Conservation (phyloP, 2,888 invertebrate genomes). For the Nephrotoma guestfalica region DNA sequence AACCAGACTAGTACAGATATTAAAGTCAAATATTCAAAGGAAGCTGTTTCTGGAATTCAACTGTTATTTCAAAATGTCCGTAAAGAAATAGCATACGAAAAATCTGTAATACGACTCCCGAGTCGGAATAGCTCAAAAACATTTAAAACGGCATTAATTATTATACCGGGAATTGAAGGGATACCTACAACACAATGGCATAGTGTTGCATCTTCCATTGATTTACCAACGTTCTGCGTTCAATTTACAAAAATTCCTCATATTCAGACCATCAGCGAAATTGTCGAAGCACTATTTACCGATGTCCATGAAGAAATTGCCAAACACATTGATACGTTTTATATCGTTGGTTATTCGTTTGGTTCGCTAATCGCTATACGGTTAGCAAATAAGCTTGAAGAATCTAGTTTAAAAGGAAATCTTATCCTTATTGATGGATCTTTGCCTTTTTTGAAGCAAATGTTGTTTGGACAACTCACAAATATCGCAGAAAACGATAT, state of each 20-base stretch:
- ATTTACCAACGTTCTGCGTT: constrained; percentile 20
- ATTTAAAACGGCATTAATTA: constrained; percentile 27
- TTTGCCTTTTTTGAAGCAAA: constrained; percentile 48
- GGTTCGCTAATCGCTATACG: constrained; percentile 67
- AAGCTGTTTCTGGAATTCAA: constrained; percentile 35
- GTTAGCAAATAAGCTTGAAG: constrained; percentile 55
- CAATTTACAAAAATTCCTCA: constrained; percentile 23
- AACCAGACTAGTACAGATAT: constrained; percentile 15
- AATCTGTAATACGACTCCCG: constrained; percentile 40
- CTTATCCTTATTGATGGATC: constrained; percentile 70
- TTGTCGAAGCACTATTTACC: constrained; percentile 2
- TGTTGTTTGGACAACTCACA: constrained; percentile 22
- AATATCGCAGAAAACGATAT: constrained; percentile 18
- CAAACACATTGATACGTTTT: constrained; percentile 45
- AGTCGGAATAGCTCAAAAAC: constrained; percentile 19
- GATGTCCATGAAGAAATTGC: constrained; percentile 29
- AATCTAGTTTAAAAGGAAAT: constrained; percentile 44
- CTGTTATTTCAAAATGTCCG: constrained; percentile 46
- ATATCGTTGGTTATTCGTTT: constrained; percentile 77
- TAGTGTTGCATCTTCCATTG: constrained; percentile 20
- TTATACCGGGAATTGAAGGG: constrained; percentile 56
- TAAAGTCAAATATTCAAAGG: constrained; percentile 16
- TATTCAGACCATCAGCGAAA: background rate
- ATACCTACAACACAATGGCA: constrained; percentile 35
- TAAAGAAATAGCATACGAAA: constrained; percentile 39